Evolutionary conservation across 2,113 vertebrate species (phyloP).

Genomic region (Carlito syrichta): DNA sequence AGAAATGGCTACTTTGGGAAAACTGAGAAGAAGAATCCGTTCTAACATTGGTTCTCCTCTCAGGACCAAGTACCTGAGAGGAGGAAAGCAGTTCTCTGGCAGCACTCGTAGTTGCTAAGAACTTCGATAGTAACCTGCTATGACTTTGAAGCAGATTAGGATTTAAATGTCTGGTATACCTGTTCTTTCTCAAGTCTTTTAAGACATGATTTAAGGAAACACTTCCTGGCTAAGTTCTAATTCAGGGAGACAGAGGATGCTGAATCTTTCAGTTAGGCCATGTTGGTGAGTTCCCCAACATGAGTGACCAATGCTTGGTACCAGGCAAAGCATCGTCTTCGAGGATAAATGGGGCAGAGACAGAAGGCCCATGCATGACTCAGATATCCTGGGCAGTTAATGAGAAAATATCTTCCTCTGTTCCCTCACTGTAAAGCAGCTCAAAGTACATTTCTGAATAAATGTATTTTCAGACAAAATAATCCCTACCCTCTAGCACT

Average conservation of each 20-base stretch:
- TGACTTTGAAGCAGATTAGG: neutral
- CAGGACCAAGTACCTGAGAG: neutral
- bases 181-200: neutral
- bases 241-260: neutral
- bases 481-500: neutral
- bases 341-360: neutral
- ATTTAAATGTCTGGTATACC: neutral
- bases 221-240: neutral
- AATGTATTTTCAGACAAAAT: neutral
- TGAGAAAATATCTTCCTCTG: neutral
- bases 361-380: neutral
- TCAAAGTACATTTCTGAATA: neutral
- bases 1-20: neutral
- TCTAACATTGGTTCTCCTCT: no score
- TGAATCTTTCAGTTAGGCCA: accelerated
- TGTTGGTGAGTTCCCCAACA: neutral
- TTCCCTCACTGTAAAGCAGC: neutral
- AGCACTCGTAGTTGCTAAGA: no score
- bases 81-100: neutral
- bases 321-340: neutral
- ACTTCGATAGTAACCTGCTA: neutral
- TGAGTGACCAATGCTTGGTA: neutral
- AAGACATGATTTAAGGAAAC: neutral
- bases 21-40: neutral
- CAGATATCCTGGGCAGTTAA: neutral